Evolutionary conservation across 37 sponge, comb jelly and placozoan genomes (phyloP), one percentile per base, ranked within the genome.

Genomic region (Dysidea cf. avara): DNA sequence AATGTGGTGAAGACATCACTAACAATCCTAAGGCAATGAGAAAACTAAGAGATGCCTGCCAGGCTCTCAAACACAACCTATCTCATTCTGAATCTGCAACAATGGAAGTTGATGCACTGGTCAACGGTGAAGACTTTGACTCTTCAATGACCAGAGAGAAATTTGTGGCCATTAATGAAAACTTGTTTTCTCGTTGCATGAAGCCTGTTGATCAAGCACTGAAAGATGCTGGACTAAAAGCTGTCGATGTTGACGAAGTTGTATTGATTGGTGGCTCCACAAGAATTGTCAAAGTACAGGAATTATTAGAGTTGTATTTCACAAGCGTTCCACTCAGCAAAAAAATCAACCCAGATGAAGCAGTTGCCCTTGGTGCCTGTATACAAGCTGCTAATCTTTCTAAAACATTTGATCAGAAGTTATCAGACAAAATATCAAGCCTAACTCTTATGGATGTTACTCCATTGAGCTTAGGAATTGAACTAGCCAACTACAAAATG

Each of bases 401-500:
- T 5, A 59, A 75, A 2, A 31, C 68, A 0, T 67, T 75, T 28
- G 92, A 95, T 21, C 61, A 81, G 53, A 87, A 87, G 61, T 53
- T 63, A 7, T 64, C 75, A 11, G 46, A 43, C 46, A 80, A 73
- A 24, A 68, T 87, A 17, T 56, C 65, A 32, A 83, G 88, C 0
- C 86, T 95, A 12, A 95, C 96, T 20, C 81, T 95, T 18, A 91
- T 95, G 96, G 96, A 95, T 74, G 91, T 95, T 17, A 81, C 89
- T 0, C 92, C 92, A 13, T 65, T 85, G 56, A 91, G 92, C 55
- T 71, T 95, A 4, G 96, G 96, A 3, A 95, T 95, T 48, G 96
- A 91, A 66, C 68, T 91, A 13, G 86, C 77, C 7, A 81, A 83
- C 40, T 86, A 89, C 22, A 91, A 85, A 38, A 91, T 95, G 92